These are phyloP conservation scores for Trissonchulus latispiculum DNA, from an alignment of 2,888 invertebrate genomes.

Conservation along the genomic window DNA sequence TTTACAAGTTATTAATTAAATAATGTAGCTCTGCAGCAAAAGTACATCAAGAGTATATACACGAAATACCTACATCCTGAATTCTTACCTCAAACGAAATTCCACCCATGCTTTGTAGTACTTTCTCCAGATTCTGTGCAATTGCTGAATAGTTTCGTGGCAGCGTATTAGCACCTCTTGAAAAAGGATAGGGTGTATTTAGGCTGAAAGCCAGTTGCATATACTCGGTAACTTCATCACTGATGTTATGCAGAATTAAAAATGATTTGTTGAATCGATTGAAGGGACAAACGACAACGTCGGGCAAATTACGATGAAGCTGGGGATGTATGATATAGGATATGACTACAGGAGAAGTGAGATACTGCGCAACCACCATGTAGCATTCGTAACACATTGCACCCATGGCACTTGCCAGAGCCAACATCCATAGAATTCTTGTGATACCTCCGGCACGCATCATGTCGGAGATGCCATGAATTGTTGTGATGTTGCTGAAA, in stretches of 20 bases:
- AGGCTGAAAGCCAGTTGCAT: constrained; percentile 7
- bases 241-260: not conserved
- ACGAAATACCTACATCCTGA: no score
- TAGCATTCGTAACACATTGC: constrained; percentile 9
- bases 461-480: not conserved
- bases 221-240: not conserved
- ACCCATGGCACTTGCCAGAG: not conserved
- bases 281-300: constrained; percentile 13
- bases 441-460: not conserved
- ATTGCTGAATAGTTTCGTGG: not conserved
- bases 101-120: not conserved
- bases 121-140: not conserved
- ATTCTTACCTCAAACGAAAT: not conserved
- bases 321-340: constrained; percentile 9
- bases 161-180: not conserved
- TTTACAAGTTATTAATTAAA: no score
- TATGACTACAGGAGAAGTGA: not conserved
- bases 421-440: not conserved
- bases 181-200: not conserved
- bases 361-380: constrained; percentile 8
- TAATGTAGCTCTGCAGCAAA: no score
- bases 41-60: no score
- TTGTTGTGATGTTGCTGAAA: not conserved
- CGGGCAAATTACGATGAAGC: not conserved
- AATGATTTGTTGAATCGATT: constrained; percentile 6